phyloP scores from a whole-genome alignment of 2,797 vertebrate species.

The Sebastes melanostomus region DNA sequence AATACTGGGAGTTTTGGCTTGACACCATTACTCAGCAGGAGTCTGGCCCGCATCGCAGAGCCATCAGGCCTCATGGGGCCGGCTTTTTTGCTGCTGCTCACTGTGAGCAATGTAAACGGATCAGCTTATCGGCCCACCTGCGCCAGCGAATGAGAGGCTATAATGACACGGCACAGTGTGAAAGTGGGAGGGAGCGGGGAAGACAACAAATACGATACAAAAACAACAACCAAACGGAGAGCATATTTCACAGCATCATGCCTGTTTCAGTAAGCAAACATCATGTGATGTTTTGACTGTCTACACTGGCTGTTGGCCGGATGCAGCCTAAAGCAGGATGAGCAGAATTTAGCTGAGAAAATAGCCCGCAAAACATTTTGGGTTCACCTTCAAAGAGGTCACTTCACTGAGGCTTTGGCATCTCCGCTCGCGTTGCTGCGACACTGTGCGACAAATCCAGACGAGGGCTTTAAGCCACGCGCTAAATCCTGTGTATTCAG shows the following conservation, averaged over 20 bases:
- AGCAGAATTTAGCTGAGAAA: conserved; percentile 41
- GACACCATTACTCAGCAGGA: conserved; percentile 75
- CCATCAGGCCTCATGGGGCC: conserved; percentile 51
- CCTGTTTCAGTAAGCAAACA: neutral
- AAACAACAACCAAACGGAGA: neutral
- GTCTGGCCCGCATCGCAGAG: conserved; percentile 55
- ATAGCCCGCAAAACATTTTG: conserved; percentile 39
- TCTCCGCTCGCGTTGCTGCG: conserved; percentile 45
- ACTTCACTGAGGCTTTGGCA: conserved; percentile 52
- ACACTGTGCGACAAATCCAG: conserved; percentile 62
- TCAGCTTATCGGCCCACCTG: conserved; percentile 56
- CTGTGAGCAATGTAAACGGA: conserved; percentile 59
- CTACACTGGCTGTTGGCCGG: conserved; percentile 15
- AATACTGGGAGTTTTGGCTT: conserved; percentile 68
- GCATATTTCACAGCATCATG: neutral
- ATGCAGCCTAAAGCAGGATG: conserved; percentile 15
- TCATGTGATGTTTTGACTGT: conserved; percentile 11
- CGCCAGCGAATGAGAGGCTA: conserved; percentile 27
- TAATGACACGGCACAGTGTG: conserved; percentile 39
- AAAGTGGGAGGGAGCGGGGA: neutral
- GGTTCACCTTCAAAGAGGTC: conserved; percentile 72
- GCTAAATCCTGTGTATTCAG: conserved; percentile 75
- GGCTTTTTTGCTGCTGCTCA: conserved; percentile 32
- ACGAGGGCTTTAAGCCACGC: conserved; percentile 60
- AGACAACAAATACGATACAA: neutral